Evolutionary conservation across 2,113 vertebrate genomes (phyloP), one percentile per base, ranked within the genome.

Genomic region (Alethe castanea): DNA sequence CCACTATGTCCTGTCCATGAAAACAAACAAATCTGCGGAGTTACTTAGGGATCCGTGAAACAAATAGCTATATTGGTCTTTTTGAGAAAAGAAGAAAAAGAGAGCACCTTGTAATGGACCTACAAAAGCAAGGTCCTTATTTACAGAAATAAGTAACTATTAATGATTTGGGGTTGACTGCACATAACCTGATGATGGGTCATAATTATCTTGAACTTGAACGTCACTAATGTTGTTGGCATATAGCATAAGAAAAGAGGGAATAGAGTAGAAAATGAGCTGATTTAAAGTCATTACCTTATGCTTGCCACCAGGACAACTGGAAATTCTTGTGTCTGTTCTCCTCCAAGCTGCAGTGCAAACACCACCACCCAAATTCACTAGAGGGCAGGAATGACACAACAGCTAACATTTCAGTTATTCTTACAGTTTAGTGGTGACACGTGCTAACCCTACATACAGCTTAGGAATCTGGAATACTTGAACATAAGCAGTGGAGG

Each of bases 11-110:
- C 64, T 73, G 9, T 35, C 35, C 24, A 17, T 67, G 76, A 91
- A 95, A 96, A 85, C 73, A 96, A 94, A 86, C 78, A 95, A 31
- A 91, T 80, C 61, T 93, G 64, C 61, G 19, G 42, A 69, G 53
- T 93, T 96, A 72, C 15, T 86, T 54, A 40, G n/a, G 31, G 82
- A 90, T 85, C 48, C 6, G 1, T 62, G 71, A 53, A 77, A 90
- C 59, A 91, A 81, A 35, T 53, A 81, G 40, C 76, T 88, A 5
- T 44, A 6, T 53, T 45, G 57, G 17, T 52, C 52, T 71, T 67
- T 59, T 76, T 57, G 53, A 72, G 40, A 29, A 73, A 74, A 52
- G 23, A 25, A 60, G 31, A 19, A 53, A 54, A 94, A 66, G 50
- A 25, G n/a, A 65, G 36, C 19, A 11, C n/a, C 26, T 57, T 72